Percentiles rank a stretch among this genome's conserved stretches.
Evolutionary conservation across 2,888 invertebrate species (phyloP).

Genomic region (Eupithecia pulchellata): DNA sequence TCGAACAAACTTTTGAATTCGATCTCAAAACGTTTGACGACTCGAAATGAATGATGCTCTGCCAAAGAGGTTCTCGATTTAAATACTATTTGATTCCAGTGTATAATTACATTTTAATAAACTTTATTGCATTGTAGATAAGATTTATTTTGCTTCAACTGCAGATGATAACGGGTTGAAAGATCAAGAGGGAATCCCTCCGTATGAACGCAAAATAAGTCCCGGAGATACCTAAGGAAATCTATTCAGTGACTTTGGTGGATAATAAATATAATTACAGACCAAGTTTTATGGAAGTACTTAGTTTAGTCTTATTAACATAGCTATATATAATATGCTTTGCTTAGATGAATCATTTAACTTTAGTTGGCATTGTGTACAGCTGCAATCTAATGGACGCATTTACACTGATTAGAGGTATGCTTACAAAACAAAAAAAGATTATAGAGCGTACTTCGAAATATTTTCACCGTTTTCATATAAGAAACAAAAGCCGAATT

Average conservation of each 20-base stretch:
- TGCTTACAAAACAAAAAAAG: no score
- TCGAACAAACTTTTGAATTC: slow-evolving; percentile 25
- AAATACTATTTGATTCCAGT: slow-evolving; percentile 9
- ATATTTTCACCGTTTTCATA: neutral
- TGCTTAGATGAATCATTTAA: neutral
- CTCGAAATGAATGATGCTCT: slow-evolving; percentile 31
- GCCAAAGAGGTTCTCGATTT: slow-evolving; percentile 11
- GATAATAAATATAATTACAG: no score
- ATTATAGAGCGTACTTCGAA: no score
- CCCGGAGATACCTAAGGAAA: slow-evolving; percentile 6
- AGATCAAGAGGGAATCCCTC: neutral
- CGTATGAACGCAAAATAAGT: slow-evolving; percentile 3
- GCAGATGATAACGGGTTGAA: slow-evolving; percentile 4
- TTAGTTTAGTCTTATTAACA: no score
- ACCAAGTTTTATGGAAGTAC: neutral
- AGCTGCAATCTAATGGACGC: neutral
- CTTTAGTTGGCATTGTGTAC: neutral
- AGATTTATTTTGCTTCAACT: neutral
- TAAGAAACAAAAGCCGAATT: neutral
- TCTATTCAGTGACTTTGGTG: neutral
- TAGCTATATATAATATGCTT: no score
- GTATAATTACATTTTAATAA: neutral
- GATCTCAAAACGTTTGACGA: slow-evolving; percentile 15
- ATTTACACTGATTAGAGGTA: neutral
- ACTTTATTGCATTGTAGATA: neutral